Base-by-base conservation (phyloP, 1,140 invertebrate species). In the Neelides sp. region DNA sequence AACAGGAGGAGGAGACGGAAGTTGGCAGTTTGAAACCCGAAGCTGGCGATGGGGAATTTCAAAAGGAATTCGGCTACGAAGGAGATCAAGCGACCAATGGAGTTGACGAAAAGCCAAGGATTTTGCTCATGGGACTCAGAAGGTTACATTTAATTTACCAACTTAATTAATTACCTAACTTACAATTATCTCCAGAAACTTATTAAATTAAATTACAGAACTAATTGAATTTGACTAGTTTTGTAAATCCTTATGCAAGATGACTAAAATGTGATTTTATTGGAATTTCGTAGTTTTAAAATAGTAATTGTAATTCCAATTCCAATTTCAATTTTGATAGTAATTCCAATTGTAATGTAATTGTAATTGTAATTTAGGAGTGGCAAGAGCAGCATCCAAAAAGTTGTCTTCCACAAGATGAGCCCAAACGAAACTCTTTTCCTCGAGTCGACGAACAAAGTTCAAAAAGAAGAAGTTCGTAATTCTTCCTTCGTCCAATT, bases 381-480 rank as follows among this genome's bases (percentile, higher is more conserved):
- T 68, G 96, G 96, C 50, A 99, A 99, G 71, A 97, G 94, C n/a
- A 98, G 95, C 2, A 99, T 99, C 65, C 90, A 97, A 68, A 98
- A 98, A 75, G 96, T 99, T 7, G 95, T 99, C 12, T 99, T 99
- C 71, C 94, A 98, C 65, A 98, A 99, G 75, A 98, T 98, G 88
- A 95, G 93, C 10, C 96, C 96, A 7, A 98, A 98, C 73, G 95
- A 99, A 72, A 99, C 96, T 3, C 71, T 99, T n/a, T 98, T 98
- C 63, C 71, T 98, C 32, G 95, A 98, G 69, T 94, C 90, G 59
- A 99, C 94, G 48, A 96, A 94, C 66, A 93, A 97, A 76, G 93
- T 98, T 58, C 85, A 52, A 2, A 58, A 58, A 49, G 52, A 58
- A 42, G 52, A 55, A 28, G 73, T 77, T 27, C 72, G 91, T 57